Evolutionary conservation across 2,113 vertebrate species (phyloP).

Genomic region (Vireo altiloquus): DNA sequence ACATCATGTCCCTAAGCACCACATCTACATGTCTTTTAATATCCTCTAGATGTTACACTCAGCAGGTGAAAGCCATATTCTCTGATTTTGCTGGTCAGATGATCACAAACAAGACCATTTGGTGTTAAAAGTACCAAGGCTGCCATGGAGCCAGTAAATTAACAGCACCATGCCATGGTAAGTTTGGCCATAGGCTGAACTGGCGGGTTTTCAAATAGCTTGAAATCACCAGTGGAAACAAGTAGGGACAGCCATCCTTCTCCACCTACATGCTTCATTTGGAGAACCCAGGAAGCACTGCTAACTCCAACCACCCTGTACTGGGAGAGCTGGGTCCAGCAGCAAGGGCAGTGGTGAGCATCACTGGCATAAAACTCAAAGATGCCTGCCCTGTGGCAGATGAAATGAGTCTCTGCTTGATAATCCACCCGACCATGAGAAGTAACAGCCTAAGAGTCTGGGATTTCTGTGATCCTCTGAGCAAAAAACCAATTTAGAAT

Average conservation of each 20-base stretch:
- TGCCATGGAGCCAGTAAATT: neutral
- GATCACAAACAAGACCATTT: neutral
- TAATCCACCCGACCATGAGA: neutral
- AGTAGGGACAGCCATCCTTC: neutral
- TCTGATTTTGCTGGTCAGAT: neutral
- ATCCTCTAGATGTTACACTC: neutral
- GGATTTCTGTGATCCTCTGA: neutral
- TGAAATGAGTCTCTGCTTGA: neutral
- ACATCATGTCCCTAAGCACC: neutral
- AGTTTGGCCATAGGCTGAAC: neutral
- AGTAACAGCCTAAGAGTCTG: neutral
- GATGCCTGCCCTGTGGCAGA: neutral
- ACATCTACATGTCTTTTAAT: neutral
- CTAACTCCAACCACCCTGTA: neutral
- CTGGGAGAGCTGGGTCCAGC: neutral
- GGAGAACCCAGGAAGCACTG: neutral
- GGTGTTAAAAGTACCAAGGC: neutral
- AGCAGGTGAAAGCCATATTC: neutral
- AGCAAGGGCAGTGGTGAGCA: neutral
- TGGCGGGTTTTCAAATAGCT: neutral
- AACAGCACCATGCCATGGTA: neutral
- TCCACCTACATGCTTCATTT: neutral
- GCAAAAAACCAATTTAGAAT: neutral
- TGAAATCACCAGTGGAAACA: neutral
- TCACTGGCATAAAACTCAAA: neutral